Conservation (phyloP, 2,888 invertebrate genomes). For the Thereva nobilitata region DNA sequence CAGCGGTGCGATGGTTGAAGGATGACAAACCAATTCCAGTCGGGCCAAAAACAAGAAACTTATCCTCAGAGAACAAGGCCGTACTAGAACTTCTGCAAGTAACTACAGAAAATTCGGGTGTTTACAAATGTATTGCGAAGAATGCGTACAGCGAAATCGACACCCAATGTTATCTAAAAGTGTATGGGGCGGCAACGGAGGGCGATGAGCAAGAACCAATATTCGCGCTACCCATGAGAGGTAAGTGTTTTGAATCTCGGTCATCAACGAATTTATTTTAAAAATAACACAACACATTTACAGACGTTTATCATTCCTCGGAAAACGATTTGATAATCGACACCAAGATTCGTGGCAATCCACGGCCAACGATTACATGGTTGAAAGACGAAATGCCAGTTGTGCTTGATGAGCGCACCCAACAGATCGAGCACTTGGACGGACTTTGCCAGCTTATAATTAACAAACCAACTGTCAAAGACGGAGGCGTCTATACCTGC, state of each 20-base stretch:
- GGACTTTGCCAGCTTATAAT: conserved; percentile 76
- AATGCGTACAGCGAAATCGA: conserved; percentile 74
- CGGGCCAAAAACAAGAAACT: conserved; percentile 64
- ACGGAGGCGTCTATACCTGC: conserved; percentile 59
- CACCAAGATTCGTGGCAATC: conserved; percentile 77
- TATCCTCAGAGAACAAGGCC: conserved; percentile 70
- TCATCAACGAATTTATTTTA: not conserved
- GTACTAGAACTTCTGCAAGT: conserved; percentile 74
- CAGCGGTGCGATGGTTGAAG: conserved; percentile 75
- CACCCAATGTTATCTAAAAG: conserved; percentile 70
- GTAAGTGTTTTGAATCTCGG: conserved; percentile 56
- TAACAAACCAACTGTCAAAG: conserved; percentile 66
- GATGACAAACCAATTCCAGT: conserved; percentile 67
- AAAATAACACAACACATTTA: conserved; percentile 42
- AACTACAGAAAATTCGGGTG: conserved; percentile 71
- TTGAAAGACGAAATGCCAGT: conserved; percentile 69
- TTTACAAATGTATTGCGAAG: conserved; percentile 78
- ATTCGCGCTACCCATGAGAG: conserved; percentile 65
- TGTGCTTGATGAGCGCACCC: conserved; percentile 62
- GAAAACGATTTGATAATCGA: conserved; percentile 78
- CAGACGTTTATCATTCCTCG: conserved; percentile 72
- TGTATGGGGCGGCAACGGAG: conserved; percentile 54
- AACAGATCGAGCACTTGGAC: conserved; percentile 73
- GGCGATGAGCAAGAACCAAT: conserved; percentile 57
- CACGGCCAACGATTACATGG: conserved; percentile 75